A percentile compares a stretch with the other conserved stretches of the same genome.
Conservation (phyloP, 2,888 invertebrate species). For the Macrophya annulata region DNA sequence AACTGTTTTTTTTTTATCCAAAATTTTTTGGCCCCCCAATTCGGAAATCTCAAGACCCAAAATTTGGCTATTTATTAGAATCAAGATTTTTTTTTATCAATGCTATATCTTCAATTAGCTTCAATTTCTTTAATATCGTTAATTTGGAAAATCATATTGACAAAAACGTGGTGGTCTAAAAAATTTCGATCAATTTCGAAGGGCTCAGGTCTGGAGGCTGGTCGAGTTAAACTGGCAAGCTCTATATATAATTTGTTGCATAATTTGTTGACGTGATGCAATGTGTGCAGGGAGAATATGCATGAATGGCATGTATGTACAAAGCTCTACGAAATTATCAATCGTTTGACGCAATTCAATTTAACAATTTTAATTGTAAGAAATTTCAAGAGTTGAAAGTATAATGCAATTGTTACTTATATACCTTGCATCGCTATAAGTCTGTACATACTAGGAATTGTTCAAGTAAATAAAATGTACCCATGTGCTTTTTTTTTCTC, state of each 20-base stretch:
- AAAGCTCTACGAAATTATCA: constrained; percentile 34
- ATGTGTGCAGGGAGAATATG: background rate
- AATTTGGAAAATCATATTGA: too few relatives aligned
- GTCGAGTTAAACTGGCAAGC: background rate
- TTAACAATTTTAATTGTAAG: constrained; percentile 35
- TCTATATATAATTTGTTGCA: background rate
- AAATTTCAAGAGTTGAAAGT: constrained; percentile 19
- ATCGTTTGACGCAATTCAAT: background rate
- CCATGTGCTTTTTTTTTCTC: background rate
- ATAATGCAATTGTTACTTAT: constrained; percentile 26
- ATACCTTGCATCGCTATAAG: constrained; percentile 12
- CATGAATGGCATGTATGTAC: constrained; percentile 42
- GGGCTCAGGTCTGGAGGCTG: too few relatives aligned
- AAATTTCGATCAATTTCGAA: too few relatives aligned
- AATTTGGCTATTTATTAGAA: too few relatives aligned
- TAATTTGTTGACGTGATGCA: constrained; percentile 7
- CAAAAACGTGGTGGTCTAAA: too few relatives aligned
- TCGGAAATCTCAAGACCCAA: too few relatives aligned
- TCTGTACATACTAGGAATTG: constrained; percentile 38
- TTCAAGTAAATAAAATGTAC: constrained; percentile 38
- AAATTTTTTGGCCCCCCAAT: too few relatives aligned
- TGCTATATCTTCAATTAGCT: too few relatives aligned
- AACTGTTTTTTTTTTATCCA: too few relatives aligned
- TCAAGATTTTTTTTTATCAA: too few relatives aligned
- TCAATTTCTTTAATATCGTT: too few relatives aligned